Base-by-base conservation (phyloP, 2,797 vertebrate species). In the Chloroceryle inda region DNA sequence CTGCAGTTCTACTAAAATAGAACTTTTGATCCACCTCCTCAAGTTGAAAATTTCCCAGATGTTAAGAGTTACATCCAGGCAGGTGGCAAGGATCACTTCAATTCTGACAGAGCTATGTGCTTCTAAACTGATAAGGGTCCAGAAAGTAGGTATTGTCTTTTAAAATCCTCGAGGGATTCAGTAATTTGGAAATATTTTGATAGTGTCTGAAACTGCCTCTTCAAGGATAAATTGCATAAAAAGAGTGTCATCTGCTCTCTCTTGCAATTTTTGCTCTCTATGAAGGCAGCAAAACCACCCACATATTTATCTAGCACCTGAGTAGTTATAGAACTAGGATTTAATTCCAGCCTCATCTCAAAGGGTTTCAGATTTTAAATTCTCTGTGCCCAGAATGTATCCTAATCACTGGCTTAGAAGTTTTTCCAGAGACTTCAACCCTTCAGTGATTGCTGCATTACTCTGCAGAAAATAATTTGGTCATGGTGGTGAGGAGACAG, bases 171-270 rank as follows among this genome's bases (percentile, higher is more conserved):
- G 24, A 89, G 21, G 6, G 11, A 76, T 89, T 85, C 31, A 56
- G 24, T n/a, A 87, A 89, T 85, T 79, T 56, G 37, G 55, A 80
- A 91, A 63, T 77, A 71, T 55, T 82, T 92, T 92, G 10, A 52
- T 89, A 71, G 55, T 24, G 22, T 69, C 74, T 89, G 75, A 55
- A 85, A 63, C 33, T 69, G 35, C 22, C n/a, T 89, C 40, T 55
- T 61, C 89, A 91, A 40, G 16, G 81, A 94, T 78, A 91, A 59
- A 89, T 87, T 96, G 87, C 55, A 87, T 53, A 35, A 85, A 35
- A 85, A 77, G 12, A n/a, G 8, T 76, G 66, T 94, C 31, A 91
- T 87, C 74, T 92, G 67, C 22, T 92, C 27, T 81, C 62, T 62
- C 56, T 84, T 92, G 40, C 13, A 73, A 33, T 82, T 86, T 89